Base-by-base conservation (phyloP, 2,888 invertebrate species). In the Trissonchulus sp. region DNA sequence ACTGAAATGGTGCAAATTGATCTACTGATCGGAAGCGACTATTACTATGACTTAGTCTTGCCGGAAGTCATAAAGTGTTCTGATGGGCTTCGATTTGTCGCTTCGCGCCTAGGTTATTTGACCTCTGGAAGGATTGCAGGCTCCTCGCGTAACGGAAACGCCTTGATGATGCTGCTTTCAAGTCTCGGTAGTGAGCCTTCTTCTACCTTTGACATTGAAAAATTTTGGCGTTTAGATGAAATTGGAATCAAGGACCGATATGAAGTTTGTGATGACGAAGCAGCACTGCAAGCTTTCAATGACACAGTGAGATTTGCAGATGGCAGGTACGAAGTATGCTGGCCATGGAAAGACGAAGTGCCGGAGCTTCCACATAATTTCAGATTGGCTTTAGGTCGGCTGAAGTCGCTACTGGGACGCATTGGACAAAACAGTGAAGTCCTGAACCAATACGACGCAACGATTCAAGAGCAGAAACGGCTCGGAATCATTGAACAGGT, bases 281-380 rank as follows among this genome's bases (percentile, higher is more conserved):
- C 18, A 60, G 60, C 60, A 60, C 60, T 60, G n/a, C 18, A 18
- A 60, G n/a, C n/a, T 60, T 60, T 60, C 60, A 60, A 60, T 60
- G 18, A 60, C 18, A 60, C 60, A 18, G 60, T 60, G 18, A 18
- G 60, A 18, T 60, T 60, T 60, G 60, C n/a, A 18, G n/a, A 60
- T n/a, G n/a, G n/a, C n/a, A n/a, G n/a, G n/a, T n/a, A n/a, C n/a
- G n/a, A n/a, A n/a, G n/a, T n/a, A n/a, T n/a, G 60, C 18, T n/a
- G 60, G 60, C 60, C 60, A 60, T 60, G 60, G 60, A 60, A 60
- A n/a, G 18, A 18, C 18, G 60, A 60, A 18, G n/a, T n/a, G 18
- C 18, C 60, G n/a, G 60, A 60, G 18, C n/a, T 60, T 18, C 60
- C 60, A 60, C 18, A 18, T 18, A 60, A 60, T 60, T 60, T 18